A percentile compares a stretch with the other conserved stretches of the same genome.
phyloP scores from a whole-genome alignment of 30 jellyfish, hydroid and myxozoan species.

The Cassiopea andromeda region DNA sequence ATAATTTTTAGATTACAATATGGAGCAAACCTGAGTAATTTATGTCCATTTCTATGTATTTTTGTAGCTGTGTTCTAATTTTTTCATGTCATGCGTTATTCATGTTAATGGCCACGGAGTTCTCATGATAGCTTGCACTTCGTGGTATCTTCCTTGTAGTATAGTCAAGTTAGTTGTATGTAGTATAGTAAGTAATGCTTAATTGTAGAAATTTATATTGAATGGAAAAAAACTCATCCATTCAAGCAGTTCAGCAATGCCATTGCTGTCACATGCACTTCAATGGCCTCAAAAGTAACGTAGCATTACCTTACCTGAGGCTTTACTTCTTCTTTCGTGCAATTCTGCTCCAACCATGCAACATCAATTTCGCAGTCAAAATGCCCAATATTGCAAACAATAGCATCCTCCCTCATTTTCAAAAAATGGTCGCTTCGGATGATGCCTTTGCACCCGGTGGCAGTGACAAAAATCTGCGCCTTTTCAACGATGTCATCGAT shows the following conservation, averaged over 20 bases:
- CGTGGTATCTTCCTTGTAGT: no score
- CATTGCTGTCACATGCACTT: not conserved
- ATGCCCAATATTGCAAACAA: constrained; percentile 98
- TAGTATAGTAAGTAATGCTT: no score
- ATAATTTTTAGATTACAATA: no score
- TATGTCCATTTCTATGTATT: no score
- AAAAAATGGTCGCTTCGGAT: constrained; percentile 75
- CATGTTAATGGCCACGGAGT: no score
- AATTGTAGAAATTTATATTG: no score
- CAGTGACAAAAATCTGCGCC: constrained; percentile 92
- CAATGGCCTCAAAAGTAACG: constrained; percentile 48
- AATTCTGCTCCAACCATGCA: constrained; percentile 84
- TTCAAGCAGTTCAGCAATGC: not conserved
- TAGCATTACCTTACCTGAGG: constrained; percentile 79
- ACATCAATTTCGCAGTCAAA: constrained; percentile 96
- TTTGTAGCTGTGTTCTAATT: no score
- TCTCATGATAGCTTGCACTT: no score
- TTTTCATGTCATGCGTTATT: no score
- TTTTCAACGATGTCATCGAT: constrained; percentile 85
- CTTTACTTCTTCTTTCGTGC: constrained; percentile 77
- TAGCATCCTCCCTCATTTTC: constrained; percentile 93
- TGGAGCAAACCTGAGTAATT: no score
- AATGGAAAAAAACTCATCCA: no score
- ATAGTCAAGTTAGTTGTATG: no score
- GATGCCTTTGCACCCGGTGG: constrained; percentile 94